These are phyloP conservation scores for Epinephelus moara DNA, from an alignment of 2,113 vertebrate genomes.

Conservation along the genomic window DNA sequence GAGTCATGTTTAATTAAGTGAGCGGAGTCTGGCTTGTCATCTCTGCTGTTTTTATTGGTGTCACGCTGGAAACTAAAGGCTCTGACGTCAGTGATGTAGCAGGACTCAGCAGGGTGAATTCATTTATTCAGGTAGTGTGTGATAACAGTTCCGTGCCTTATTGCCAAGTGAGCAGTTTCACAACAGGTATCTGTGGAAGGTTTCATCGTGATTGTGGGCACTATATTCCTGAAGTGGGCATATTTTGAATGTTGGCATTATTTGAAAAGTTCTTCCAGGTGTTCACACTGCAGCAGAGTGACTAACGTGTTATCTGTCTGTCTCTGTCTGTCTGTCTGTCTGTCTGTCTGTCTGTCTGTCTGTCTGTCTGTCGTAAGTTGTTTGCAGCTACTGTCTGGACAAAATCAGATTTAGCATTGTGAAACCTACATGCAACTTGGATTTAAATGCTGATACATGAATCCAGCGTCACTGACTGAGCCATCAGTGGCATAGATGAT, in stretches of 20 bases:
- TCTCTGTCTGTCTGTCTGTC: no score
- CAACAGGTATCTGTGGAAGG: background rate
- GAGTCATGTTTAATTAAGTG: conserved; percentile 10
- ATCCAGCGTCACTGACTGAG: no score
- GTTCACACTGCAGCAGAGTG: no score
- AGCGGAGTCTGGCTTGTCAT: background rate
- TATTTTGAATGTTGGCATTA: no score
- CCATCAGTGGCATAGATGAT: no score
- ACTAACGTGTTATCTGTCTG: no score
- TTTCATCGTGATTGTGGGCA: no score
- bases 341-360: no score
- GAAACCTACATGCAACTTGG: no score
- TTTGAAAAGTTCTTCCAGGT: no score
- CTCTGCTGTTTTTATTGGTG: background rate
- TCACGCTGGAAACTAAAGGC: background rate
- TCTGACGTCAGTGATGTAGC: conserved; percentile 7
- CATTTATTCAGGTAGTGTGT: background rate
- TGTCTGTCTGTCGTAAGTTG: no score
- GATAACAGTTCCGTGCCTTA: background rate
- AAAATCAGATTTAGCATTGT: background rate
- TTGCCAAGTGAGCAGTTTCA: background rate
- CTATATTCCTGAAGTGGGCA: no score
- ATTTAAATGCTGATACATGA: background rate
- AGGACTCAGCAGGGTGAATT: conserved; percentile 17
- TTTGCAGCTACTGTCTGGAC: background rate